Evolutionary conservation across 2,888 invertebrate species (phyloP), one percentile per base, ranked within the genome.

Genomic region (Zhuqinia jingwanae): DNA sequence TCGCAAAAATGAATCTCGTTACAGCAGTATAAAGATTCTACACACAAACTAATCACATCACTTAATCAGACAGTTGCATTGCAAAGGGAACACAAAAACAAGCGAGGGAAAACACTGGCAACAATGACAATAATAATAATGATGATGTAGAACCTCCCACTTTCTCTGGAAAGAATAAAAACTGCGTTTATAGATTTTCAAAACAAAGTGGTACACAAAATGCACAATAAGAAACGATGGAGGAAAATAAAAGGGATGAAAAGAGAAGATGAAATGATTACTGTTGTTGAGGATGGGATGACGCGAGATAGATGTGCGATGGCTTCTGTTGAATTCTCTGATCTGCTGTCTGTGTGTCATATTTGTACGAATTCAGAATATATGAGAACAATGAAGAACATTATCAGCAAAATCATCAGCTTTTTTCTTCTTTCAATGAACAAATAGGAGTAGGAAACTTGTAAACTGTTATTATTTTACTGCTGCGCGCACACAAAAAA

Each of bases 311-410:
- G 50, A 73, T 50, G 50, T 53, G 50, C 73, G 13, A 50, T 73
- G 70, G 45, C 70, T 73, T 6, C 42, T 68, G n/a, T 47, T 73
- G 50, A 53, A n/a, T n/a, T 73, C 50, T 50, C 50, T 73, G 73
- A 73, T 73, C 30, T 47, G n/a, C n/a, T n/a, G n/a, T n/a, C n/a
- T n/a, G n/a, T n/a, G 47, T 73, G 73, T 73, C 73, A 73, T 50
- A 53, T 73, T 73, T 50, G 5, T 68, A 45, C 30, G 53, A n/a
- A 70, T 47, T n/a, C 65, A n/a, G n/a, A 36, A 36, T 8, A 36
- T 36, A 36, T 36, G 3, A 3, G 36, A 36, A 36, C 36, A 36
- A 36, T n/a, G n/a, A n/a, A 36, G 36, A 22, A 45, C 20, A 10
- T 22, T 68, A 68, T 68, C 68, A 68, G n/a, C 42, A 68, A 13